Conservation (phyloP, 2,797 vertebrate genomes). For the Phoebastria nigripes region DNA sequence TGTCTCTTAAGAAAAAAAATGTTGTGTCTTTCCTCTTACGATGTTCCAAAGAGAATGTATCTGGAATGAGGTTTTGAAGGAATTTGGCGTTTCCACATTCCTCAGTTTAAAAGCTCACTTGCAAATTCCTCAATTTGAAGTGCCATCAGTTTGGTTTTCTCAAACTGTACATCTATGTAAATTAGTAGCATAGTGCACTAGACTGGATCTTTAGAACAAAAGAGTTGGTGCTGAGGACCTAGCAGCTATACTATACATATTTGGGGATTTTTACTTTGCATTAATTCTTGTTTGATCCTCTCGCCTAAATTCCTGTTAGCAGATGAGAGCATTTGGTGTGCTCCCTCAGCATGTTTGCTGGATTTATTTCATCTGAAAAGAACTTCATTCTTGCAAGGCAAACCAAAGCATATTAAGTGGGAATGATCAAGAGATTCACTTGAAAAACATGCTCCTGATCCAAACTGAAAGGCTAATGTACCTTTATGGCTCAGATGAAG, state of each 20-base stretch:
- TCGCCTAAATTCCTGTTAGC: neutral
- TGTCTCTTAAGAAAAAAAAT: neutral
- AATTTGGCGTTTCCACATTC: neutral
- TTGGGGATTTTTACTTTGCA: neutral
- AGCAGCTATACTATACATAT: neutral
- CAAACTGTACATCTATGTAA: neutral
- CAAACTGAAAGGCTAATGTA: neutral
- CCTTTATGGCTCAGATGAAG: neutral
- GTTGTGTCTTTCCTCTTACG: neutral
- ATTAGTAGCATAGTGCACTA: neutral
- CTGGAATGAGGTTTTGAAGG: neutral
- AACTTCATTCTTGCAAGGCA: neutral
- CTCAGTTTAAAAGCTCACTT: neutral
- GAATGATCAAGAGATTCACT: neutral
- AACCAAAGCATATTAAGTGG: neutral
- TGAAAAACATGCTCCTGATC: neutral
- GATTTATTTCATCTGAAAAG: neutral
- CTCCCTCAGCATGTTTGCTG: neutral
- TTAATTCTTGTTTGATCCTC: neutral
- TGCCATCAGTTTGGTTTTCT: neutral
- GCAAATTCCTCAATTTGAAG: neutral
- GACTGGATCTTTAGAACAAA: neutral
- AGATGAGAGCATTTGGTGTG: neutral
- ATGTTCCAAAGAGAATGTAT: neutral
- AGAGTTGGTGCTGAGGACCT: neutral